Evolutionary conservation across 2,797 vertebrate genomes (phyloP), one percentile per base, ranked within the genome.

Genomic region (Chromobotia macracanthus): DNA sequence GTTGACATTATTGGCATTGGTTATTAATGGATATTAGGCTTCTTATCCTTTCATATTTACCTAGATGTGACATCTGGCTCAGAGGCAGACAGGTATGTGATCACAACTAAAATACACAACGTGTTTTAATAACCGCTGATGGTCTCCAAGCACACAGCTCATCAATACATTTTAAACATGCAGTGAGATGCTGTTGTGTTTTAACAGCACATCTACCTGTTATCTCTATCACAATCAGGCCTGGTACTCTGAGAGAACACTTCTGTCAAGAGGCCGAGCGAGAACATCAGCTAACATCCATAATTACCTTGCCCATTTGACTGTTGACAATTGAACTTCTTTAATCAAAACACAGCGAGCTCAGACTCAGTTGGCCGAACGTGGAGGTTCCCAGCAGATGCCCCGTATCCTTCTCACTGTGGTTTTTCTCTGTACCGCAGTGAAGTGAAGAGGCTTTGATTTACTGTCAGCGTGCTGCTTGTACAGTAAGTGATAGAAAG

Each of bases 251-350:
- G 86, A 82, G 84, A 87, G 80, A 81, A 44, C 74, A 74, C 80
- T 80, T 80, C 86, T 82, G 84, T 69, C 58, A 81, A 84, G 85
- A 75, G 82, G 75, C 63, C 76, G 78, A 89, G 88, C 84, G 83
- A 88, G 88, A 87, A 90, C 89, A 90, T 91, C 88, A 89, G 91
- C 86, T 88, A 58, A 73, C 80, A 78, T 82, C 63, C 61, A 73
- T 91, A 91, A 91, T 92, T 91, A 91, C 53, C 84, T 86, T 86
- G 77, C 86, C 70, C 85, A 84, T 89, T 90, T 88, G 80, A 76
- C 74, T 83, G 70, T 84, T 88, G 88, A 89, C 87, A 89, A 90
- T 85, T 87, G 82, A 89, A 88, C 80, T 63, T 73, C 84, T 89
- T 89, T 91, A 82, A 89, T 90, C 82, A 87, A 88, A 90, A 89